phyloP scores from a whole-genome alignment of 2,113 vertebrate genomes.

The Mormyrus iriodes region DNA sequence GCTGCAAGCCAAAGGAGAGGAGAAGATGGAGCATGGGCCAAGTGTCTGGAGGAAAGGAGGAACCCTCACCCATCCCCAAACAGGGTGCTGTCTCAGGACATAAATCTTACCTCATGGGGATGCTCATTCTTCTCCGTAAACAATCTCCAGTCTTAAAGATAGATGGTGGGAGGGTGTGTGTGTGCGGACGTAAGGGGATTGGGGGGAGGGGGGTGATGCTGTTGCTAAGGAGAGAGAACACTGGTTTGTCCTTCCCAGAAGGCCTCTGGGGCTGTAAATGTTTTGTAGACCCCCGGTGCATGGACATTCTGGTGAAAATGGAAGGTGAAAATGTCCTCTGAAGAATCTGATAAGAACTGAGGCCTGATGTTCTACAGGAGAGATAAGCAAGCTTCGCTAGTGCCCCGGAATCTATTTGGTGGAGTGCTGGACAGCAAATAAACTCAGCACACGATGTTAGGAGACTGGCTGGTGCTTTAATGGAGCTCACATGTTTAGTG shows the following conservation, averaged over 20 bases:
- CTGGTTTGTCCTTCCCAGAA: background rate
- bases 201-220: background rate
- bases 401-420: background rate
- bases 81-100: background rate
- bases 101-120: background rate
- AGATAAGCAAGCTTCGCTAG: background rate
- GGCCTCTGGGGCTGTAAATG: background rate
- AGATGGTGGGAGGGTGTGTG: background rate
- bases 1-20: background rate
- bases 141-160: background rate
- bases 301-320: background rate
- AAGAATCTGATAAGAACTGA: background rate
- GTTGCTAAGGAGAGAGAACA: background rate
- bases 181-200: background rate
- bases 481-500: background rate
- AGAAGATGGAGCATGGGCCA: background rate
- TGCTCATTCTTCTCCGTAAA: background rate
- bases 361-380: background rate
- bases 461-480: background rate
- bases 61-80: background rate
- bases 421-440: background rate
- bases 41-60: background rate
- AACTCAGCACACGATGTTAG: background rate
- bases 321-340: background rate
- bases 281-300: background rate